phyloP scores from a whole-genome alignment of 2,888 invertebrate species.

The Mylabris sibirica region DNA sequence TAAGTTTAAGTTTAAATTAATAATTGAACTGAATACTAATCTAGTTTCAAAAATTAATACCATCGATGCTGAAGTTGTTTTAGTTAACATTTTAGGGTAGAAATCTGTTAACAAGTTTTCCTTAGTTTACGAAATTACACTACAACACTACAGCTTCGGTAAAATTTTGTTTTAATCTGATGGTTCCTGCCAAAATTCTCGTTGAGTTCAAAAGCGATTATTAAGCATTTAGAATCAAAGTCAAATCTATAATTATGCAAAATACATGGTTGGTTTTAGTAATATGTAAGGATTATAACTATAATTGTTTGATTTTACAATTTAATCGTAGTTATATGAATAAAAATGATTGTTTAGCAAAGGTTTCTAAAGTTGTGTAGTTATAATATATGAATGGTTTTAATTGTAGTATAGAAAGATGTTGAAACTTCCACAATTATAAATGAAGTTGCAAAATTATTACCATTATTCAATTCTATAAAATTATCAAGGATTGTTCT shows the following conservation, averaged over 20 bases:
- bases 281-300: not conserved
- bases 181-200: no score
- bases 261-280: not conserved
- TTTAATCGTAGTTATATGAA: not conserved
- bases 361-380: not conserved
- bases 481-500: not conserved
- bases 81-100: no score
- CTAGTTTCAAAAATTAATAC: no score
- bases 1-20: no score
- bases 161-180: no score
- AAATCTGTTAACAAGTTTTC: no score
- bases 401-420: slow-evolving; percentile 1
- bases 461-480: slow-evolving; percentile 11
- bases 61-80: no score
- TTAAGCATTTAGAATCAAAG: no score
- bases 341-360: slow-evolving; percentile 1
- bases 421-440: not conserved
- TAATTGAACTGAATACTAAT: no score
- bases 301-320: not conserved
- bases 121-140: no score
- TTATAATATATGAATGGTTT: not conserved
- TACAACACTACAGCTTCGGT: no score
- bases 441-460: slow-evolving; percentile 12
- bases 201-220: no score
- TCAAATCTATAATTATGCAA: not conserved